Percentiles rank a stretch among this genome's conserved stretches.
Conservation (phyloP, 2,113 vertebrate species). For the Cebus imitator region DNA sequence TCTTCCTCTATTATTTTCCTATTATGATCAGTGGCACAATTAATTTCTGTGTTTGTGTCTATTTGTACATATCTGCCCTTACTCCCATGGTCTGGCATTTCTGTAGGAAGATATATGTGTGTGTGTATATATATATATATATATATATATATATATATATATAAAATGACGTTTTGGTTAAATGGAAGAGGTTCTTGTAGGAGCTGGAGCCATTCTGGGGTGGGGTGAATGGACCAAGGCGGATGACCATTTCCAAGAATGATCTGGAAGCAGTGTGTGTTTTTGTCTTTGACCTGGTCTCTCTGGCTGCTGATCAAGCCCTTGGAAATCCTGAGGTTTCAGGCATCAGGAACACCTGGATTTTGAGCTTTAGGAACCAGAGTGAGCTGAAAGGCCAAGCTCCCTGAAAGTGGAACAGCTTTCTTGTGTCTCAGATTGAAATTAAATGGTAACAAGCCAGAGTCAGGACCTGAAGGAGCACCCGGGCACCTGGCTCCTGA, state of each 20-base stretch:
- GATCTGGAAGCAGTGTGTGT: neutral
- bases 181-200: neutral
- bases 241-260: neutral
- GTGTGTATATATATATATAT: too few relatives aligned
- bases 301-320: neutral
- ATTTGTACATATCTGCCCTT: accelerated
- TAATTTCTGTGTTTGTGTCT: accelerated
- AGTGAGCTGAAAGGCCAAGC: neutral
- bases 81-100: neutral
- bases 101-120: neutral
- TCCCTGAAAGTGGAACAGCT: neutral
- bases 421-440: neutral
- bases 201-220: neutral
- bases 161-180: too few relatives aligned
- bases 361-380: conserved; percentile 5
- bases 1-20: neutral
- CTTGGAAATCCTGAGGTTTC: neutral
- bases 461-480: neutral
- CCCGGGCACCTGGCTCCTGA: neutral
- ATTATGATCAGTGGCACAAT: neutral
- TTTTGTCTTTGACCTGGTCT: neutral
- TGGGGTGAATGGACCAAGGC: too few relatives aligned
- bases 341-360: neutral
- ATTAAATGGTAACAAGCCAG: neutral
- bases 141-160: too few relatives aligned